Conservation (phyloP, 92 coral and sea anemone genomes). For the Parazoanthus darwini region DNA sequence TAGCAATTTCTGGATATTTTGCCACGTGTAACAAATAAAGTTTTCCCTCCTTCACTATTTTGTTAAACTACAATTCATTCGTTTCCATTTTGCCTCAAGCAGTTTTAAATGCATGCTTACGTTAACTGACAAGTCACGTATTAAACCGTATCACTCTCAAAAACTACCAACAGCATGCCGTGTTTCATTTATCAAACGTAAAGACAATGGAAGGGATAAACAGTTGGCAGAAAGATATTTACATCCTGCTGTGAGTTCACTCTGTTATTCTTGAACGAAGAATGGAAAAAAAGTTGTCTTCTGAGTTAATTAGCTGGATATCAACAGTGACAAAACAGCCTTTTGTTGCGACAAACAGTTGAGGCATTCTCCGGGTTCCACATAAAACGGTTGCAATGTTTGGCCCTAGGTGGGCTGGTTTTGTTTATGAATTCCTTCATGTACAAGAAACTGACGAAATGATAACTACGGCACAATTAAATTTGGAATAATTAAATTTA, state of each 20-base stretch:
- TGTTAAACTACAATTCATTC: no score
- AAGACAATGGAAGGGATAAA: not conserved
- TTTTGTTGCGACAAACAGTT: constrained; percentile 8
- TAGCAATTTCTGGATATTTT: not conserved
- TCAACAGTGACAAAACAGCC: not conserved
- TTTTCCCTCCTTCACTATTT: not conserved
- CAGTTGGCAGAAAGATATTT: not conserved
- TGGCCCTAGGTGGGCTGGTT: not conserved
- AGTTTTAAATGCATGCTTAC: not conserved
- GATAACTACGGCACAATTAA: no score
- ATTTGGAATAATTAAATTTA: no score
- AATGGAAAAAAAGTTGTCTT: not conserved
- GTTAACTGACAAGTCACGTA: not conserved
- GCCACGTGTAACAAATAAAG: not conserved
- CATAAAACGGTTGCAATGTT: not conserved
- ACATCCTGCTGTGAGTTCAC: not conserved
- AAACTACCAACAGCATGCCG: not conserved
- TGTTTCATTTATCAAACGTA: not conserved
- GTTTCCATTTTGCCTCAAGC: not conserved
- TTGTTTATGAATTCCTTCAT: constrained; percentile 22
- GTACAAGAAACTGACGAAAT: not conserved
- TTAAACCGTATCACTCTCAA: not conserved
- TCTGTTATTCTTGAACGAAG: not conserved
- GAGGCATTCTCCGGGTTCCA: not conserved
- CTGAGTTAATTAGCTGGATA: not conserved